Percentiles rank a stretch among this genome's conserved stretches.
phyloP scores from a whole-genome alignment of 2,888 invertebrate genomes.

The Chesias legatella region DNA sequence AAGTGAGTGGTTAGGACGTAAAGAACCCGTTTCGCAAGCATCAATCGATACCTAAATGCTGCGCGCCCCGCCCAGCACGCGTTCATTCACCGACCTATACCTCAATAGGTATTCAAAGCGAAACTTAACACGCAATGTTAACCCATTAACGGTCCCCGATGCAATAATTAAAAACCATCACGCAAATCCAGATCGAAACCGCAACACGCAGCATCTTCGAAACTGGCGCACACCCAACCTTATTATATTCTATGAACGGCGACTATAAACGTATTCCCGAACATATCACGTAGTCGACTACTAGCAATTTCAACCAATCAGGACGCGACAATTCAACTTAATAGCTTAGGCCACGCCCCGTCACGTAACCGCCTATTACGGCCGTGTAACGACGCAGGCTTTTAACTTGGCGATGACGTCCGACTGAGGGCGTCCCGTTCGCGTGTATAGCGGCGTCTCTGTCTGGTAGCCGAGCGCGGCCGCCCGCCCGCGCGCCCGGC shows the following conservation, averaged over 20 bases:
- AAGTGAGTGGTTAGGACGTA: neutral
- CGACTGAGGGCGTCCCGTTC: constrained; percentile 59
- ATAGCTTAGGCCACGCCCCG: constrained; percentile 78
- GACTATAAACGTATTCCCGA: constrained; percentile 79
- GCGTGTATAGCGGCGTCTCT: constrained; percentile 49
- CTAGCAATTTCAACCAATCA: constrained; percentile 80
- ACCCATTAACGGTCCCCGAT: constrained; percentile 58
- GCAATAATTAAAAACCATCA: constrained; percentile 68
- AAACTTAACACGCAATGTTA: constrained; percentile 42
- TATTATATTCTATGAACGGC: constrained; percentile 78
- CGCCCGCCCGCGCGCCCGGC: constrained; percentile 56
- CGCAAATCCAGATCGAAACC: constrained; percentile 64
- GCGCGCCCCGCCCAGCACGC: constrained; percentile 39
- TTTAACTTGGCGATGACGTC: constrained; percentile 75
- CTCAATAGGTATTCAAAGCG: constrained; percentile 47
- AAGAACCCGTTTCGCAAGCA: constrained; percentile 5
- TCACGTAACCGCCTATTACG: constrained; percentile 81
- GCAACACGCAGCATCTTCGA: constrained; percentile 58
- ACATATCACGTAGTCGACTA: constrained; percentile 79
- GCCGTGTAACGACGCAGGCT: constrained; percentile 79
- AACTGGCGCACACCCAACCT: constrained; percentile 74
- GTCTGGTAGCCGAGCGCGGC: constrained; percentile 56
- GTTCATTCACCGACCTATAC: constrained; percentile 48
- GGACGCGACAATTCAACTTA: constrained; percentile 78
- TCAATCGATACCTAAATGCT: constrained; percentile 30